Evolutionary conservation across 2,888 invertebrate species (phyloP), one percentile per base, ranked within the genome.

Genomic region (Stenoptilia bipunctidactyla): DNA sequence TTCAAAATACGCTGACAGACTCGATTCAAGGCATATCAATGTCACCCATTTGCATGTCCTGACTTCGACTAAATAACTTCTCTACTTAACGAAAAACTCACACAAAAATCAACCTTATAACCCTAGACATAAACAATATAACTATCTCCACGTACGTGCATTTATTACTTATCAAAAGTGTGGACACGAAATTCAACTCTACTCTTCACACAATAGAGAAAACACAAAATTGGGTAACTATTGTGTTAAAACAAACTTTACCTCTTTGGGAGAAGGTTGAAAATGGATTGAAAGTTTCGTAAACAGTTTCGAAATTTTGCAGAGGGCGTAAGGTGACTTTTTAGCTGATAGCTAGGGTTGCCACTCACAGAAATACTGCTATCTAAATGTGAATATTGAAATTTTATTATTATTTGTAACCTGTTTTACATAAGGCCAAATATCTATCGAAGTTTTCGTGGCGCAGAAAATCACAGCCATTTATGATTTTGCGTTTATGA

Each of bases 21-120:
- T 10, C 30, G n/a, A 30, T 30, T 12, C 30, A 20, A 20, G 4
- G 3, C 20, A 20, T 20, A 20, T 20, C 20, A 30, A 4, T 30
- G 30, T 30, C 30, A 30, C 30, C 30, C 10, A 30, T 30, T 30
- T 30, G 30, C 30, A 30, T 30, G 30, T 30, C 12, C 30, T 30
- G 30, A 30, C 30, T 12, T 10, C 30, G 10, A 30, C 30, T 30
- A 30, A 30, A 30, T 30, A 30, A 20, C 20, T 20, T 8, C 30
- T 6, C 25, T 25, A 25, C 25, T 9, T 5, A 5, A 25, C 25
- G 9, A 30, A 30, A 12, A 30, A 30, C 4, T n/a, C 4, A 12
- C 4, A 10, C 30, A 9, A 12, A 8, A 30, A 2, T 12, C 30
- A 30, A 30, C 30, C 30, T 30, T 30, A 30, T 8, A 4, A 2